phyloP scores from a whole-genome alignment of 2,797 vertebrate species.

The Enteromius mattozi region DNA sequence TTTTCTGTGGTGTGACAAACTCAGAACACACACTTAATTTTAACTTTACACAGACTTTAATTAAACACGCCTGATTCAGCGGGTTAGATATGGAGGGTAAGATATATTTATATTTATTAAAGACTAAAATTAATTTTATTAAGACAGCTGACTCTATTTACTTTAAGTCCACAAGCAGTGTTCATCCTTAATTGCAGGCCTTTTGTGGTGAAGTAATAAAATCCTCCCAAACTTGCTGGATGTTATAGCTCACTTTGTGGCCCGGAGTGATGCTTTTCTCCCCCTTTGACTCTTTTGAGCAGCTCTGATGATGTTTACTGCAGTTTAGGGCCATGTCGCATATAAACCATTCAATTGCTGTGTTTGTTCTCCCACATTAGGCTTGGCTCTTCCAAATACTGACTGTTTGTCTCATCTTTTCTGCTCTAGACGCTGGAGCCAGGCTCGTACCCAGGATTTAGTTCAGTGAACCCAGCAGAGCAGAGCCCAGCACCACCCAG shows the following conservation, averaged over 20 bases:
- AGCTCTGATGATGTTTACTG: background rate
- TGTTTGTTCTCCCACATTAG: constrained; percentile 14
- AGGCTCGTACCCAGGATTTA: constrained; percentile 84
- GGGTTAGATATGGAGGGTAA: background rate
- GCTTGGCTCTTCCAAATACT: background rate
- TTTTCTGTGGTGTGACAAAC: too few species aligned
- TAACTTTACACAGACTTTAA: background rate
- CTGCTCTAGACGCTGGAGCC: constrained; percentile 85
- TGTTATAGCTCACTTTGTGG: background rate
- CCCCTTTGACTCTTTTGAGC: background rate
- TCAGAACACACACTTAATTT: too few species aligned
- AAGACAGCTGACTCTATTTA: background rate
- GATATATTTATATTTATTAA: background rate
- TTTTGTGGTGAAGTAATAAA: constrained; percentile 6
- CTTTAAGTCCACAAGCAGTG: background rate
- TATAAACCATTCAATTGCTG: background rate
- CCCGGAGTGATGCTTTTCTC: background rate
- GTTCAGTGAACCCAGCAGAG: constrained; percentile 79
- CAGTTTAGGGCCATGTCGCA: background rate
- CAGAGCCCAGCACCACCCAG: constrained; percentile 85
- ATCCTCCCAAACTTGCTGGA: background rate
- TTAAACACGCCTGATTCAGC: background rate
- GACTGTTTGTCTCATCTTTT: constrained; percentile 9
- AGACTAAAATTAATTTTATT: background rate
- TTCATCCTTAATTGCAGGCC: background rate